Evolutionary conservation across 1,140 invertebrate genomes (phyloP).

Genomic region (Formica selysi): DNA sequence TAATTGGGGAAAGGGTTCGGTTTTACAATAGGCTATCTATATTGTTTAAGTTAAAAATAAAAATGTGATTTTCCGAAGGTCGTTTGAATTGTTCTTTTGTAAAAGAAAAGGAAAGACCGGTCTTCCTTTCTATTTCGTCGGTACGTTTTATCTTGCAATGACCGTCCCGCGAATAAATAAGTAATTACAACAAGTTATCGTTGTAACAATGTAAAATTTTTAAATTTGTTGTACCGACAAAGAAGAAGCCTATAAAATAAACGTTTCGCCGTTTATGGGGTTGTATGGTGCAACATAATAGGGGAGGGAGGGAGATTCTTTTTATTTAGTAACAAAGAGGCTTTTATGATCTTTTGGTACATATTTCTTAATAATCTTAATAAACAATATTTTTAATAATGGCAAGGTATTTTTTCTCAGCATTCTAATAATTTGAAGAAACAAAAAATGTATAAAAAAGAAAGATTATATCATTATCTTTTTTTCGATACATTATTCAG

Average conservation of each 20-base stretch:
- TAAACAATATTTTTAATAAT: not conserved
- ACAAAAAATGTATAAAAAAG: not conserved
- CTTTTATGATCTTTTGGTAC: not conserved
- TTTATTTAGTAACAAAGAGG: not conserved
- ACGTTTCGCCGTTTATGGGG: not conserved
- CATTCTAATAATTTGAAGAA: not conserved
- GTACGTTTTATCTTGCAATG: not conserved
- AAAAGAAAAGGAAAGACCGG: not conserved
- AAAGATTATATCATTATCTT: too few species aligned
- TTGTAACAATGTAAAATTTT: not conserved
- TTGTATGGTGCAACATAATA: not conserved
- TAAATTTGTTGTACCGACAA: constrained; percentile 1
- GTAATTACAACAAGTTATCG: not conserved
- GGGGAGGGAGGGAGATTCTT: not conserved
- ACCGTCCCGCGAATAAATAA: not conserved
- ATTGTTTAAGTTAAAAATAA: not conserved
- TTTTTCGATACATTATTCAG: not conserved
- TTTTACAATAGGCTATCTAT: constrained; percentile 14
- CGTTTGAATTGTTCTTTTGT: not conserved
- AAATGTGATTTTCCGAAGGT: constrained; percentile 8
- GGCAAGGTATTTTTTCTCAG: not conserved
- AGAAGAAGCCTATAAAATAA: not conserved
- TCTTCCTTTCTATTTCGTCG: not conserved
- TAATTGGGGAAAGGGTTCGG: not conserved
- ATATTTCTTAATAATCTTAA: not conserved